Base-by-base conservation (phyloP, 2,113 vertebrate species). In the Heloderma charlesbogerti region DNA sequence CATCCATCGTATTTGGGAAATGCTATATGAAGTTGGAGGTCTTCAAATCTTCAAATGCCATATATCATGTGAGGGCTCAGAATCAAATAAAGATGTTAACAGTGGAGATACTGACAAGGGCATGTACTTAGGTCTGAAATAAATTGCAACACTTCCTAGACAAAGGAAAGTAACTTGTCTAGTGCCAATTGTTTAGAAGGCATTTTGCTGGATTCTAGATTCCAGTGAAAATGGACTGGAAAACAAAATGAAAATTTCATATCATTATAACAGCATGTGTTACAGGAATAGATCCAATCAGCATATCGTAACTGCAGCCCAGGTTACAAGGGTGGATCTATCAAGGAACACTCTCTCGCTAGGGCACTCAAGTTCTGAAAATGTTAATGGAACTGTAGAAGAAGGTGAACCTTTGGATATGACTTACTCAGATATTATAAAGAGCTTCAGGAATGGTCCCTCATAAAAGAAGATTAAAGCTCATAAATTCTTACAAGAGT, bases 381-480 rank as follows among this genome's bases (percentile, higher is more conserved):
- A 95, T 94, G 95, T 96, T 97, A 96, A 95, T 95, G 94, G 92
- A 92, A 91, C 88, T 78, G 86, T 80, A 92, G 94, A 95, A 84
- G 96, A 96, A 94, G 91, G 12, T 95, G 95, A 96, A 94, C 93
- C 90, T 92, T 87, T 94, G 92, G 92, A 96, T 91, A 95, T 97
- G 94, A 96, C 95, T 97, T 97, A 94, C 93, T 96, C 92, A 79
- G 83, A 94, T 95, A 95, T 89, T 96, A 86, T 93, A 94, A 94
- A 95, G 96, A 96, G 94, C 95, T 95, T 95, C 95, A 93, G 94
- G 93, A 96, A 95, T 95, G 86, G 94, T 95, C 93, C 89, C 95
- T 91, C 96, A 94, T 97, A 97, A 97, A 96, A 96, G 95, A 96
- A 96, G 95, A 97, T 97, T 96, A 96, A 97, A 96, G 95, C 89